Percentiles rank a stretch among this genome's conserved stretches.
Evolutionary conservation across 2,888 invertebrate genomes (phyloP).

Genomic region (Metopia argyrocephala): DNA sequence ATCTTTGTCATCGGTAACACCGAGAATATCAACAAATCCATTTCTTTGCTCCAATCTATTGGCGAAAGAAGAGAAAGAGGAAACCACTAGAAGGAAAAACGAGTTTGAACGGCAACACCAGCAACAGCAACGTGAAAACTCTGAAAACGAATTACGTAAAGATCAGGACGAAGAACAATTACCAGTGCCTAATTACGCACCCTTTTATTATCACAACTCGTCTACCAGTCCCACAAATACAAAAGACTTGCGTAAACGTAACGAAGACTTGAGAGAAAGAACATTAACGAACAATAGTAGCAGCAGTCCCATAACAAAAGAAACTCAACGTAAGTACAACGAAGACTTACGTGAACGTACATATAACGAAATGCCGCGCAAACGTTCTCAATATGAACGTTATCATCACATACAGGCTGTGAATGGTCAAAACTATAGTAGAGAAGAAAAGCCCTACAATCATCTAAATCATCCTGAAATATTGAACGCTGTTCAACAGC

Average conservation of each 20-base stretch:
- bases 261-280: slow-evolving; percentile 39
- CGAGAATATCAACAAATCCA: slow-evolving; percentile 78
- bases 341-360: slow-evolving; percentile 44
- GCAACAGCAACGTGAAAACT: background rate
- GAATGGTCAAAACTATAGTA: slow-evolving; percentile 62
- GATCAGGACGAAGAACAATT: slow-evolving; percentile 61
- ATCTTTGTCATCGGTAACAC: slow-evolving; percentile 77
- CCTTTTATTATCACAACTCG: slow-evolving; percentile 72
- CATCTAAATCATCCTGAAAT: slow-evolving; percentile 48
- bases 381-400: slow-evolving; percentile 70
- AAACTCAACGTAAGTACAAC: slow-evolving; percentile 54
- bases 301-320: slow-evolving; percentile 37
- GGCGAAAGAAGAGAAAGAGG: slow-evolving; percentile 34
- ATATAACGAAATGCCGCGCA: slow-evolving; percentile 75
- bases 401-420: slow-evolving; percentile 63
- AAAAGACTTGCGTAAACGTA: slow-evolving; percentile 56
- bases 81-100: slow-evolving; percentile 4
- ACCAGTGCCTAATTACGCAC: slow-evolving; percentile 70
- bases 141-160: background rate
- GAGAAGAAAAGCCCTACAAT: slow-evolving; percentile 50
- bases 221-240: slow-evolving; percentile 43
- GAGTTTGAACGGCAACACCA: slow-evolving; percentile 52
- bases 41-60: slow-evolving; percentile 73
- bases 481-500: slow-evolving; percentile 48
- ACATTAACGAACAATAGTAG: slow-evolving; percentile 10